A percentile compares a stretch with the other conserved stretches of the same genome.
These are phyloP conservation scores for Plemyria rubiginata DNA, from an alignment of 2,888 invertebrate genomes.

Conservation along the genomic window DNA sequence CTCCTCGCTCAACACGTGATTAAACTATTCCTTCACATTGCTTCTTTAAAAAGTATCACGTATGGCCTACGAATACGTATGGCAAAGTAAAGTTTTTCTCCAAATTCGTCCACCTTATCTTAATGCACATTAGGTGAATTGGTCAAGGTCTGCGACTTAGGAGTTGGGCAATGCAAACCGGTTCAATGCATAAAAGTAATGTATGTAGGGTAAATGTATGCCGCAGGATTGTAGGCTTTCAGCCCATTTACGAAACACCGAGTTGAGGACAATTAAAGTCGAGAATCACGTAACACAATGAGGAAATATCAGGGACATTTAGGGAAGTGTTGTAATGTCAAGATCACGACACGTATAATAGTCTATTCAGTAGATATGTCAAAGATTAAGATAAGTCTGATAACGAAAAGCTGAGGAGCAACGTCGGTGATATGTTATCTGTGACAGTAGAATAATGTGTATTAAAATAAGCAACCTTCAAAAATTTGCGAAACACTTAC, in stretches of 20 bases:
- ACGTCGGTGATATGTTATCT: background rate
- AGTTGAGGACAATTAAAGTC: conserved; percentile 4
- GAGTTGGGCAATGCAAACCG: conserved; percentile 43
- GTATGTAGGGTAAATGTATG: conserved; percentile 3
- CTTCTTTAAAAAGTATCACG: background rate
- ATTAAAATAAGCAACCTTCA: background rate
- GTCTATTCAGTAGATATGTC: background rate
- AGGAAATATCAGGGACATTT: conserved; percentile 9
- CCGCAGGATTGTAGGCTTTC: conserved; percentile 2
- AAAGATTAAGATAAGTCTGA: conserved; percentile 1
- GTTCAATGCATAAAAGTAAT: conserved; percentile 13
- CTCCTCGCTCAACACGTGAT: too few relatives aligned
- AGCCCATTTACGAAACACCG: conserved; percentile 7
- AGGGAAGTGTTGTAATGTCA: background rate
- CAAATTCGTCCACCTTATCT: conserved; percentile 23
- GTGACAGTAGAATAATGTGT: background rate
- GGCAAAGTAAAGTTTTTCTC: background rate
- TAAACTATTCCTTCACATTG: background rate
- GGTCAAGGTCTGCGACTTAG: conserved; percentile 36
- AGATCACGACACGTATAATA: conserved; percentile 7
- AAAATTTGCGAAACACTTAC: too few relatives aligned
- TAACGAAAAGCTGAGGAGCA: background rate
- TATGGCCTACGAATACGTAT: background rate
- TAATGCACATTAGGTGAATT: conserved; percentile 28
- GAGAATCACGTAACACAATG: conserved; percentile 2